Evolutionary conservation across 2,888 invertebrate genomes (phyloP).

Genomic region (Malthinus flaveolus): DNA sequence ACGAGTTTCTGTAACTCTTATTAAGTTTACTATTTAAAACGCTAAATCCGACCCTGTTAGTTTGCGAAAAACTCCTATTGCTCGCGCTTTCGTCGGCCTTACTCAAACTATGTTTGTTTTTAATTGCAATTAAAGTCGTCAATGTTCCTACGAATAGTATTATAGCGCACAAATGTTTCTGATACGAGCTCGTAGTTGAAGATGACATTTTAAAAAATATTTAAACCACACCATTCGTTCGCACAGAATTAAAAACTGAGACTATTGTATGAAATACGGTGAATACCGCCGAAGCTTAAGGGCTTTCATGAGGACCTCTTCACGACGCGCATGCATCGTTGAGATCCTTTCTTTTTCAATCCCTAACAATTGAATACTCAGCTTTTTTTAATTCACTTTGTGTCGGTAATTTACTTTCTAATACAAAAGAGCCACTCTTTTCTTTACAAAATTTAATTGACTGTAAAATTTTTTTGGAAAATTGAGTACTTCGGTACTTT

Average conservation of each 20-base stretch:
- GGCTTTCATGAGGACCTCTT: slow-evolving; percentile 41
- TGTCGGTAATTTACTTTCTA: no score
- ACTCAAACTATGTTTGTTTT: slow-evolving; percentile 18
- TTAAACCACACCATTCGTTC: background rate
- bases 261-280: slow-evolving; percentile 33
- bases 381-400: slow-evolving; percentile 38
- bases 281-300: slow-evolving; percentile 34
- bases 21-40: background rate
- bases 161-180: slow-evolving; percentile 42
- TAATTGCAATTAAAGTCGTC: slow-evolving; percentile 34
- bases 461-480: no score
- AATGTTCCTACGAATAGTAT: slow-evolving; percentile 40
- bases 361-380: slow-evolving; percentile 41
- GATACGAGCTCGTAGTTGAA: slow-evolving; percentile 35
- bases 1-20: slow-evolving; percentile 17
- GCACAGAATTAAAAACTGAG: slow-evolving; percentile 25
- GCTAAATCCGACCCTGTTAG: background rate
- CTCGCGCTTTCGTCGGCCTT: background rate
- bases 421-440: no score
- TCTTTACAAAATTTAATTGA: no score
- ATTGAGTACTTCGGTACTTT: no score
- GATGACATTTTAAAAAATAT: slow-evolving; percentile 21
- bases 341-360: slow-evolving; percentile 31
- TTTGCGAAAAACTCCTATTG: background rate
- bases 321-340: slow-evolving; percentile 44